A percentile compares a stretch with the other conserved stretches of the same genome.
phyloP scores from a whole-genome alignment of 2,113 vertebrate genomes.

The Orientallactaga bullata region DNA sequence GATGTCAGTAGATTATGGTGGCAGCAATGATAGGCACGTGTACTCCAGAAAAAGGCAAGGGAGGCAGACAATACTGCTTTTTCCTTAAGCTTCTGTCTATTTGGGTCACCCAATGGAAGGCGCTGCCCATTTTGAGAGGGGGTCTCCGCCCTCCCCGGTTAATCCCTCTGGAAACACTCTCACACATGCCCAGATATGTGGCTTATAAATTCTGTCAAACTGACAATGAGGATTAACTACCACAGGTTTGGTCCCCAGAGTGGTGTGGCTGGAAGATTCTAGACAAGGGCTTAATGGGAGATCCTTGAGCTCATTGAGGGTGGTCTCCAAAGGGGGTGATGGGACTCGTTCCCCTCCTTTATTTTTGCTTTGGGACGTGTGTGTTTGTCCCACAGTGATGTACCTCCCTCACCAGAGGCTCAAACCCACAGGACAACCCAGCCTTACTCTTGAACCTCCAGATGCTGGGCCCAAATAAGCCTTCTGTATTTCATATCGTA shows the following conservation, averaged over 20 bases:
- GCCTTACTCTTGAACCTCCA: not conserved
- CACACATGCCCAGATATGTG: not conserved
- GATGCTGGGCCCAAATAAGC: not conserved
- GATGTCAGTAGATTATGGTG: not conserved
- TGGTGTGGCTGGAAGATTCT: not conserved
- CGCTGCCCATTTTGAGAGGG: not conserved
- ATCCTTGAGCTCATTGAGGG: not conserved
- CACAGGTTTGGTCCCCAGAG: not conserved
- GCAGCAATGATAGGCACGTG: not conserved
- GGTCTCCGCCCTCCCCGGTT: not conserved
- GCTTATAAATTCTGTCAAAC: not conserved
- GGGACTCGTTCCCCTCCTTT: not conserved
- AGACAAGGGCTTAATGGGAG: not conserved
- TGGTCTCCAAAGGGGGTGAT: not conserved
- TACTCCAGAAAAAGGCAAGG: too few relatives aligned
- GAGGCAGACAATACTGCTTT: not conserved
- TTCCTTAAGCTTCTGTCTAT: not conserved
- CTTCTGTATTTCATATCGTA: not conserved
- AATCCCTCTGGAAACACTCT: not conserved
- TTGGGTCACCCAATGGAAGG: not conserved
- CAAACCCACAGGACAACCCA: not conserved
- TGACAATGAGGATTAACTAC: not conserved
- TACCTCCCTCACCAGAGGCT: not conserved
- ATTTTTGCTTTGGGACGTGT: not conserved
- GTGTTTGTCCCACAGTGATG: not conserved